Evolutionary conservation across 2,888 invertebrate species (phyloP).

Genomic region (Pinctada fucata): DNA sequence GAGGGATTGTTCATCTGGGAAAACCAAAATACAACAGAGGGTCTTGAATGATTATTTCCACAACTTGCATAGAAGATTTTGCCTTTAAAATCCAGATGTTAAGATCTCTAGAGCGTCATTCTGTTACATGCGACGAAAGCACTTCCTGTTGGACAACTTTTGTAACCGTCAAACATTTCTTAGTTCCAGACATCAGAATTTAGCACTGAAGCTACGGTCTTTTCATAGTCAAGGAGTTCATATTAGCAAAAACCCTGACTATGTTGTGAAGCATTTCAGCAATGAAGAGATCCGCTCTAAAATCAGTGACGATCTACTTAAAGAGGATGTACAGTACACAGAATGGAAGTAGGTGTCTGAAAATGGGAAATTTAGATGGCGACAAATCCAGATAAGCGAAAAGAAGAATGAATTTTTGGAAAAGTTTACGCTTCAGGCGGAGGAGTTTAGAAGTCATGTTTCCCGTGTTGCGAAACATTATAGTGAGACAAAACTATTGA

Average conservation of each 20-base stretch:
- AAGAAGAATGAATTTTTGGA: constrained; percentile 10
- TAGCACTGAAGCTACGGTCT: constrained; percentile 34
- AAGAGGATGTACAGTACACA: background rate
- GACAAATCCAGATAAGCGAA: background rate
- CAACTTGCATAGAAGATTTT: constrained; percentile 15
- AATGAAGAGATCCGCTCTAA: no score
- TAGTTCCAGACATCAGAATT: constrained; percentile 40
- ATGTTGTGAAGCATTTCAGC: no score
- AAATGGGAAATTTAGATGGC: constrained; percentile 11
- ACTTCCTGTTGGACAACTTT: constrained; percentile 30
- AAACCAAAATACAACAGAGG: constrained; percentile 12
- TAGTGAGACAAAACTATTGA: constrained; percentile 19
- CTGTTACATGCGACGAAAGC: constrained; percentile 20
- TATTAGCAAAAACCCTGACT: no score
- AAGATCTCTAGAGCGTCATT: constrained; percentile 28
- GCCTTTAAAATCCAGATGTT: constrained; percentile 17
- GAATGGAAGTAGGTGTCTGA: constrained; percentile 14
- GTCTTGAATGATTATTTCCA: constrained; percentile 31
- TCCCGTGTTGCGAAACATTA: constrained; percentile 37
- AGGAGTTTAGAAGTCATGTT: constrained; percentile 14
- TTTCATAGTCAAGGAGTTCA: no score
- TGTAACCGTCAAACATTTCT: constrained; percentile 37
- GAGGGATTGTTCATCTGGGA: constrained; percentile 11
- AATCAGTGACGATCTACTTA: background rate
- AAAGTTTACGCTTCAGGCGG: constrained; percentile 2